Base-by-base conservation (phyloP, 2,113 vertebrate genomes). In the Excalfactoria chinensis region DNA sequence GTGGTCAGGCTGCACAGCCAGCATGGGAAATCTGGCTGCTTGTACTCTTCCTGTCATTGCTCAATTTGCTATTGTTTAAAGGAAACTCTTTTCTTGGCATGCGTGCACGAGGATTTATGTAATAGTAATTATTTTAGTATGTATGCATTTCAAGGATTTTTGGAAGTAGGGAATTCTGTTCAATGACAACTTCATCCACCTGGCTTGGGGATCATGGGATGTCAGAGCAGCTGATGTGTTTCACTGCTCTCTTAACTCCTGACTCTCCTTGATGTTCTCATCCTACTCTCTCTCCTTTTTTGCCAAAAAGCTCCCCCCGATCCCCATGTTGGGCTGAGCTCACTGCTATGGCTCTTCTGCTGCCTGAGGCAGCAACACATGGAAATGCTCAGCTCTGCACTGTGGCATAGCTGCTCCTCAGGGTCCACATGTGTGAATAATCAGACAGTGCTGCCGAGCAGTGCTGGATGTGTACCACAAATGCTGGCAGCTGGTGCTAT, bases 61-160 rank as follows among this genome's bases (percentile, higher is more conserved):
- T 70, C 46, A 28, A 55, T 51, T 28, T 90, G 34, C 46, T 43
- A 8, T 53, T 53, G 51, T 32, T 82, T n/a, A 11, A 48, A 88
- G 70, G 44, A 30, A 5, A 15, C 12, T 20, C 8, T 48, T 55
- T 66, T 30, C 51, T 55, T 80, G 60, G 21, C 13, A 1, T 2
- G 0, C 30, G 6, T 15, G 25, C 67, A 25, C 0, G 0, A 55
- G 13, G 21, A 41, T 13, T 81, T 6, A 4, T 2, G n/a, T 60
- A 79, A 60, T 44, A 40, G 30, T 60, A 23, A 62, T 55, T 59
- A 34, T n/a, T 93, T 94, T 43, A 32, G 44, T 53, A 20, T 43
- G 3, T 3, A 3, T 11, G 5, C 79, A 12, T 59, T 73, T 79
- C 7, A 3, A 18, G 23, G 28, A 34, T 66, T 74, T 53, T 72